These are phyloP conservation scores for Polyommatus icarus DNA, from an alignment of 2,888 invertebrate genomes.

Conservation along the genomic window DNA sequence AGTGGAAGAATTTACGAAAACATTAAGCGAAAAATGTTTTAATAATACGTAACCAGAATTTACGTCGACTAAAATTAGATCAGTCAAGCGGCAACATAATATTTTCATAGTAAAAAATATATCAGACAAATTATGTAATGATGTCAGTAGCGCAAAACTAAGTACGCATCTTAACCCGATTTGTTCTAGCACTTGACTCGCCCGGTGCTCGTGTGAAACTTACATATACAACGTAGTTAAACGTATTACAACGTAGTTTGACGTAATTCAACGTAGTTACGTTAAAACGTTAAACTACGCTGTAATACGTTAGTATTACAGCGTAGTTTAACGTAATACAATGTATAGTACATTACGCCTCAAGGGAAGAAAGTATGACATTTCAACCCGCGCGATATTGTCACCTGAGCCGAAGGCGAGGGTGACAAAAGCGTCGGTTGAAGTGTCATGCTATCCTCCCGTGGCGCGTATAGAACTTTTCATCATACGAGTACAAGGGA, in stretches of 20 bases:
- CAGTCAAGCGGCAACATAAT: not conserved
- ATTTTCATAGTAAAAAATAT: not conserved
- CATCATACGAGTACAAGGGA: too few species aligned
- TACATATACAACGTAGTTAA: conserved; percentile 7
- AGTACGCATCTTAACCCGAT: conserved; percentile 14
- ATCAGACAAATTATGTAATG: not conserved
- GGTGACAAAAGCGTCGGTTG: too few species aligned
- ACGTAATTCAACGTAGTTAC: not conserved
- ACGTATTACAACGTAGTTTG: not conserved
- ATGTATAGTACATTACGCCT: too few species aligned
- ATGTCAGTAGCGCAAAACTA: conserved; percentile 1
- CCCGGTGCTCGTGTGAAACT: not conserved
- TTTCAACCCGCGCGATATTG: too few species aligned
- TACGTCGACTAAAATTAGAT: not conserved
- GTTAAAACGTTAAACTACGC: too few species aligned
- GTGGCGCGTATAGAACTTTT: too few species aligned
- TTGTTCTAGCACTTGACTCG: conserved; percentile 15
- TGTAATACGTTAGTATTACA: too few species aligned
- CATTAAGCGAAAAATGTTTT: too few species aligned
- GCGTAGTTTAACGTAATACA: not conserved
- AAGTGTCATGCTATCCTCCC: too few species aligned
- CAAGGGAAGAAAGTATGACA: too few species aligned
- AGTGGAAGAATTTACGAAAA: too few species aligned
- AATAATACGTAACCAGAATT: not conserved
- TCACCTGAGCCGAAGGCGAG: too few species aligned